These are phyloP conservation scores for Habropoda laboriosa DNA, from an alignment of 1,140 invertebrate species.

Conservation along the genomic window DNA sequence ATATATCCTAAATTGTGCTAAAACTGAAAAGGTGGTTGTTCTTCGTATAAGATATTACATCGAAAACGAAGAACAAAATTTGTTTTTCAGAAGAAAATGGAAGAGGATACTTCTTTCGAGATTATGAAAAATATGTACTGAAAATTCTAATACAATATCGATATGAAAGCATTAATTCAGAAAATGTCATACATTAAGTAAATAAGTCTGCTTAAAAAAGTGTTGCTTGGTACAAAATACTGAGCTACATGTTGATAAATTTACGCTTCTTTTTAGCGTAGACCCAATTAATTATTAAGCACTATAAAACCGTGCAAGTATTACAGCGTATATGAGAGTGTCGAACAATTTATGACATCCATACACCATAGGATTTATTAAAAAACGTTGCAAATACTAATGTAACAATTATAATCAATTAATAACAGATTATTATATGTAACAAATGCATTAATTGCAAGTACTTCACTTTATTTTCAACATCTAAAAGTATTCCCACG, in stretches of 20 bases:
- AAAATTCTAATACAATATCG: background rate
- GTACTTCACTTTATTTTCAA: constrained; percentile 18
- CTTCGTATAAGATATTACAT: too few relatives aligned
- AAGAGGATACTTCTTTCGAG: too few relatives aligned
- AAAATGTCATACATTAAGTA: background rate
- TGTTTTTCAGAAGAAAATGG: too few relatives aligned
- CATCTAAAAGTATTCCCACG: background rate
- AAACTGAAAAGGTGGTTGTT: too few relatives aligned
- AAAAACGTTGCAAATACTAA: background rate
- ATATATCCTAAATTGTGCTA: too few relatives aligned
- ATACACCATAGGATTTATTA: constrained; percentile 27
- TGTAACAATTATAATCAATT: constrained; percentile 39
- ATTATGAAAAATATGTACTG: background rate
- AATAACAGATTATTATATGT: constrained; percentile 9
- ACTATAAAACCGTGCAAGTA: background rate
- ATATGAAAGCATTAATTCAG: background rate
- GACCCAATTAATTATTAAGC: constrained; percentile 22
- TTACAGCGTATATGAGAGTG: background rate
- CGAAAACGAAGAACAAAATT: too few relatives aligned
- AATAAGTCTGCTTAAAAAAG: background rate
- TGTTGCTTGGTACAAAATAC: background rate
- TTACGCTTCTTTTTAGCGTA: background rate
- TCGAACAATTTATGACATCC: constrained; percentile 5
- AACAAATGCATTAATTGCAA: constrained; percentile 23
- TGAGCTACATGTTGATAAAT: background rate